These are phyloP conservation scores for Heterohyrax brucei DNA, from an alignment of 2,797 vertebrate genomes.

Conservation along the genomic window DNA sequence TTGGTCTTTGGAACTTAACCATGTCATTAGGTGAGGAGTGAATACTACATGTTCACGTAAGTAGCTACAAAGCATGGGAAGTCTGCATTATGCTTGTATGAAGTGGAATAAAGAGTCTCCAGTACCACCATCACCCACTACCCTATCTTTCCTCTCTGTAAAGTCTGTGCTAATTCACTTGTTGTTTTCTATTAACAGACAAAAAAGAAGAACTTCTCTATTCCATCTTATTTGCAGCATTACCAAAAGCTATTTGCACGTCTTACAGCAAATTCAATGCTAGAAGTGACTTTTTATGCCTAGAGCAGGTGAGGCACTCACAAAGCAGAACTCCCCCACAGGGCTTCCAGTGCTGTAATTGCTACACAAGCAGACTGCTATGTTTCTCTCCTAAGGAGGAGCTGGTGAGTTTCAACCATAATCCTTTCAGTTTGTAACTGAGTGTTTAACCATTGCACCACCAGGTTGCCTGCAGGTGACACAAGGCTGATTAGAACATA, in stretches of 20 bases:
- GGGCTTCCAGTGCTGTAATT: background rate
- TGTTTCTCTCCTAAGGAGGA: background rate
- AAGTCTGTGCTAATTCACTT: background rate
- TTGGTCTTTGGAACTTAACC: too few species aligned
- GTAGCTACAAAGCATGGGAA: constrained; percentile 30
- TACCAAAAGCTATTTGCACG: constrained; percentile 4
- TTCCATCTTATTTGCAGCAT: background rate
- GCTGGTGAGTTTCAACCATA: background rate
- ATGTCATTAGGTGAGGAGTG: too few species aligned
- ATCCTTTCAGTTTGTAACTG: background rate
- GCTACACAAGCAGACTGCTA: background rate
- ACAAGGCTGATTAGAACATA: background rate
- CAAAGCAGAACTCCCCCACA: background rate
- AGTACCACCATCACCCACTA: background rate
- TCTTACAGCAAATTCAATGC: constrained; percentile 52
- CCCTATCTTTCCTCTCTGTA: background rate
- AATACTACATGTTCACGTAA: background rate
- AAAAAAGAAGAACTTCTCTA: constrained; percentile 13
- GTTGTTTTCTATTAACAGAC: background rate
- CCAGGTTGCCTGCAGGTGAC: background rate
- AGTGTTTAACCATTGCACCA: too few species aligned
- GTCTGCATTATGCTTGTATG: background rate
- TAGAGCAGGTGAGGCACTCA: background rate
- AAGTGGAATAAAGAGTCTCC: background rate
- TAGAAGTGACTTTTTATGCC: background rate